These are phyloP conservation scores for Tenualosa ilisha DNA, from an alignment of 2,797 vertebrate genomes.

Conservation along the genomic window DNA sequence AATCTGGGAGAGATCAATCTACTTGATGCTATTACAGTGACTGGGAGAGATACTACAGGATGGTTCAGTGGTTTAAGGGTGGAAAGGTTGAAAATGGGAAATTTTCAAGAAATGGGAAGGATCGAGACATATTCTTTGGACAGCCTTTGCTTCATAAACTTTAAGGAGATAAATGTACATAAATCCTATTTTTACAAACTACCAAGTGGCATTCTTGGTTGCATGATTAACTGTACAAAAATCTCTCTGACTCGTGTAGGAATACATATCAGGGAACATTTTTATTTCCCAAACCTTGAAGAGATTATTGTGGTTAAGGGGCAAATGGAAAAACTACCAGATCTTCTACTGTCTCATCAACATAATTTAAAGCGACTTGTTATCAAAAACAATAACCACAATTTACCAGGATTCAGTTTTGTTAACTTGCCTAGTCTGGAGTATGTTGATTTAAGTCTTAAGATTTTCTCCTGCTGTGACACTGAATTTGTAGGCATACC, in stretches of 20 bases:
- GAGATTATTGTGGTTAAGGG: slow-evolving; percentile 24
- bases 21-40: slow-evolving; percentile 52
- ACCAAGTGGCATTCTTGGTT: slow-evolving; percentile 56
- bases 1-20: slow-evolving; percentile 60
- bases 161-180: slow-evolving; percentile 67
- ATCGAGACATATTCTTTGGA: neutral
- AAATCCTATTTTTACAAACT: rapidly evolving
- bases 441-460: slow-evolving; percentile 70
- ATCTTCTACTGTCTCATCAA: slow-evolving; percentile 29
- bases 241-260: slow-evolving; percentile 29
- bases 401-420: neutral
- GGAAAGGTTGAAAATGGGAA: slow-evolving; percentile 65
- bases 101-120: slow-evolving; percentile 54
- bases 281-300: slow-evolving; percentile 32
- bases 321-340: slow-evolving; percentile 21
- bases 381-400: neutral
- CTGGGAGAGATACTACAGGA: slow-evolving; percentile 59
- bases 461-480: slow-evolving; percentile 35
- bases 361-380: slow-evolving; percentile 42
- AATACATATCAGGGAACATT: neutral
- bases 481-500: neutral
- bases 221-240: slow-evolving; percentile 28
- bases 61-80: slow-evolving; percentile 68
- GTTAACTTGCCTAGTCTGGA: slow-evolving; percentile 57
- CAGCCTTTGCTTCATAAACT: slow-evolving; percentile 67